Evolutionary conservation across 2,888 invertebrate species (phyloP).

Genomic region (Ophioninae sp.): DNA sequence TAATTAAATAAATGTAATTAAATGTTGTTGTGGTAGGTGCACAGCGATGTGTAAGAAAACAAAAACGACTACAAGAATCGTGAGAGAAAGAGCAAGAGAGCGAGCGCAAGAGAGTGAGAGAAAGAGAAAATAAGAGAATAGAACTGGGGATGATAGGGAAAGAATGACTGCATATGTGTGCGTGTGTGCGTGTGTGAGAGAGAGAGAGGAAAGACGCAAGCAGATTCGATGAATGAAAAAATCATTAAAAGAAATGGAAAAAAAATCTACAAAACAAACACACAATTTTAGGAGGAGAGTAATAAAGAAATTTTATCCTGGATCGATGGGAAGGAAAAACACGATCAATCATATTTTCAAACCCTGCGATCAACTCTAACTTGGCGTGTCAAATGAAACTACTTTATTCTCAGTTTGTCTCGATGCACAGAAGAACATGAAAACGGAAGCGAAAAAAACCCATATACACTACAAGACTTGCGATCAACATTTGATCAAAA

Average conservation of each 20-base stretch:
- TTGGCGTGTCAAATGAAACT: neutral
- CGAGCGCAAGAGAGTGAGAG: slow-evolving; percentile 31
- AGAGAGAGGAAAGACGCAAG: slow-evolving; percentile 20
- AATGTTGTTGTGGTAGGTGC: slow-evolving; percentile 80
- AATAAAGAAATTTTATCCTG: slow-evolving; percentile 81
- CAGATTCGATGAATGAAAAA: slow-evolving; percentile 48
- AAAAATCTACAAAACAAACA: slow-evolving; percentile 55
- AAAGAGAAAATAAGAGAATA: slow-evolving; percentile 12
- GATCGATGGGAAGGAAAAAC: slow-evolving; percentile 67
- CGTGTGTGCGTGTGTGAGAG: slow-evolving; percentile 1
- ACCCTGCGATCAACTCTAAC: slow-evolving; percentile 7
- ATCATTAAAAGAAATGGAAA: slow-evolving; percentile 48
- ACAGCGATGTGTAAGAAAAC: slow-evolving; percentile 79
- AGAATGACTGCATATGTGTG: neutral
- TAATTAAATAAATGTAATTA: slow-evolving; percentile 81
- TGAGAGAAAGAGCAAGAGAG: slow-evolving; percentile 36
- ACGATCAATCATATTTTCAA: slow-evolving; percentile 32
- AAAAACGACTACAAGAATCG: slow-evolving; percentile 52
- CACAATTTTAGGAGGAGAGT: slow-evolving; percentile 78
- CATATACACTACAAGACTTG: neutral
- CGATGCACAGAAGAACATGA: neutral
- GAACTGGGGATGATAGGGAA: slow-evolving; percentile 19
- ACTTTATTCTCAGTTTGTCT: slow-evolving; percentile 20
- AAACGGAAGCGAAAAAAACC: neutral
- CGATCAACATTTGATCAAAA: neutral